Percentiles rank a stretch among this genome's conserved stretches.
phyloP scores from a whole-genome alignment of 1,140 invertebrate species.

The Drosophila punjabiensis region DNA sequence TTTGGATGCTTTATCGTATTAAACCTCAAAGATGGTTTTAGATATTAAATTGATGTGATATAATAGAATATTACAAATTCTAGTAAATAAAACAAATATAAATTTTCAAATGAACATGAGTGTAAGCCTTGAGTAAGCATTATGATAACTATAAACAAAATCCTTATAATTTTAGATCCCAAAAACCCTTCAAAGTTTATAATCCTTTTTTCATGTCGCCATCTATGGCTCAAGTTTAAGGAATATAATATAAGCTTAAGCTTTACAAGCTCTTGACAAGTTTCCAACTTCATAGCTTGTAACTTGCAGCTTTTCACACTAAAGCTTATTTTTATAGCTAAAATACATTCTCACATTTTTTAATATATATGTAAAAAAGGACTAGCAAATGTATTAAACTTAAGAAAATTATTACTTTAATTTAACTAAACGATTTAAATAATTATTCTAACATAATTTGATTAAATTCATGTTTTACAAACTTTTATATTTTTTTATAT shows the following conservation, averaged over 20 bases:
- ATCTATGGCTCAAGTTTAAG: not conserved
- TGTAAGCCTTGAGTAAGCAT: not conserved
- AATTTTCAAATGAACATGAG: not conserved
- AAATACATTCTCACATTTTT: not conserved
- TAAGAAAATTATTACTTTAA: not conserved
- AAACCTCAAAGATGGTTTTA: not conserved
- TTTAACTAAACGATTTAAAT: not conserved
- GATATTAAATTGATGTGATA: not conserved
- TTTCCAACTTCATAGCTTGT: not conserved
- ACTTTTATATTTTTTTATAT: not conserved
- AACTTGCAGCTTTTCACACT: not conserved
- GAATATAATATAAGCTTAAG: not conserved
- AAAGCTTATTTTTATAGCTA: not conserved
- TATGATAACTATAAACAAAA: not conserved
- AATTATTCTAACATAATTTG: too few relatives aligned
- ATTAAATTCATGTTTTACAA: not conserved
- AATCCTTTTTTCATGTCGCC: conserved; percentile 2
- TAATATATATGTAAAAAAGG: not conserved
- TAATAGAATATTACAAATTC: not conserved
- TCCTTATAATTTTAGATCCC: too few relatives aligned
- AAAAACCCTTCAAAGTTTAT: not conserved
- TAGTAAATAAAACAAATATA: not conserved
- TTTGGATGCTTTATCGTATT: not conserved
- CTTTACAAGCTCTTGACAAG: not conserved
- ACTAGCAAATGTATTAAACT: not conserved